phyloP scores from a whole-genome alignment of 2,113 vertebrate species.

The Malurus melanocephalus region DNA sequence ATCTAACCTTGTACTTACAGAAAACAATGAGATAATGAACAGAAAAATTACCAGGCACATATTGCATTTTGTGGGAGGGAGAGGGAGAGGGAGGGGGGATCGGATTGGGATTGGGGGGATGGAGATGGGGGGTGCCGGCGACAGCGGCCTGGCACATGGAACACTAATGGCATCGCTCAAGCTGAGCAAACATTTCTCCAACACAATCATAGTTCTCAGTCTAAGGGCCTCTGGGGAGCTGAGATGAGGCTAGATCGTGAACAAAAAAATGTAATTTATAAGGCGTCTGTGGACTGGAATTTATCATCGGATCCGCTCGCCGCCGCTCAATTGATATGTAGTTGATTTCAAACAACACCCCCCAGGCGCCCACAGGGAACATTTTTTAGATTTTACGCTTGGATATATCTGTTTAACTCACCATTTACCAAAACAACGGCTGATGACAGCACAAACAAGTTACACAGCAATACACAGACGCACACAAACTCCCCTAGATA shows the following conservation, averaged over 20 bases:
- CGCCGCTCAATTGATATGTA: constrained; percentile 96
- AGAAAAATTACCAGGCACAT: constrained; percentile 91
- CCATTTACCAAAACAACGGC: constrained; percentile 94
- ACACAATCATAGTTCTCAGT: constrained; percentile 86
- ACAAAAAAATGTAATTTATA: constrained; percentile 92
- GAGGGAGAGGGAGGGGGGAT: neutral
- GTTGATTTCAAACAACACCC: constrained; percentile 97
- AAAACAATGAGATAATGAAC: constrained; percentile 98
- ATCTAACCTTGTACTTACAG: constrained; percentile 99
- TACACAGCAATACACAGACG: neutral
- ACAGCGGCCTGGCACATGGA: constrained; percentile 66
- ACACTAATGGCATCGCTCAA: constrained; percentile 83
- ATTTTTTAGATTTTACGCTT: constrained; percentile 99
- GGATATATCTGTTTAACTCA: constrained; percentile 99
- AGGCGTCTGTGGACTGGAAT: constrained; percentile 88
- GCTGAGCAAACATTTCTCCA: constrained; percentile 85
- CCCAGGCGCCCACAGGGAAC: constrained; percentile 89
- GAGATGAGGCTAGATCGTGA: constrained; percentile 85
- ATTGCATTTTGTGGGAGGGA: constrained; percentile 75
- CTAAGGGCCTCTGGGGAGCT: constrained; percentile 85
- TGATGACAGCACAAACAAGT: constrained; percentile 89
- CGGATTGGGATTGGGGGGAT: neutral
- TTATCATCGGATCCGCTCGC: constrained; percentile 87
- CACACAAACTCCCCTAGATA: rapidly evolving
- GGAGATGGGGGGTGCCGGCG: constrained; percentile 8